Base-by-base conservation (phyloP, 2,888 invertebrate genomes). In the Pegoplata infirma region DNA sequence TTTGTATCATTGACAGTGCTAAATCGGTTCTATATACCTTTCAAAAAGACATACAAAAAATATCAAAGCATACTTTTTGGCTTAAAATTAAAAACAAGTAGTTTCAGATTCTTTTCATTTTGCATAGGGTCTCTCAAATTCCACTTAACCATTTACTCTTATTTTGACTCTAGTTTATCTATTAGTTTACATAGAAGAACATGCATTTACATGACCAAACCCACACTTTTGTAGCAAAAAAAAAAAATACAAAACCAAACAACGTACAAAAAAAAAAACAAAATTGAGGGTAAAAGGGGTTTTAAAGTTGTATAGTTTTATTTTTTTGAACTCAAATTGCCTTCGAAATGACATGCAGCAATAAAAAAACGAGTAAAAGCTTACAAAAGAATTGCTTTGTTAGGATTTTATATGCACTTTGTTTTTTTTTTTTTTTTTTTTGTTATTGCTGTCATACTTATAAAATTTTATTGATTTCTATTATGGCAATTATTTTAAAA, bases 401-500 rank as follows among this genome's bases (percentile, higher is more conserved):
- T 49, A 10, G 49, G 56, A 28, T 66, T 66, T 69, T 49, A 32
- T 51, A 56, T 75, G 63, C 69, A 64, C 40, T 74, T 55, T 56
- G 25, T 36, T 12, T 14, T 36, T 14, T 6, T 36, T 12, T 14
- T 36, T 14, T 6, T 58, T 12, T 8, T 32, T 5, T 36, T 58
- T 28, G 12, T 40, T 63, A 55, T 55, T 53, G 17, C 25, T 66
- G 73, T 68, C 67, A 58, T 71, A 64, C 32, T 69, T 40, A 64
- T 68, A 68, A 64, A 63, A 46, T 64, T 68, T 73, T 77, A 77
- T 77, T 68, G 77, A 77, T 77, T 77, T 77, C 58, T 58, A 67
- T 68, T 64, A 68, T 53, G 73, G 63, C 68, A 73, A 73, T 77
- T 68, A 64, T n/a, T n/a, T n/a, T n/a, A n/a, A n/a, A n/a, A n/a